Conservation (phyloP, 1,140 invertebrate species). For the Formica selysi region DNA sequence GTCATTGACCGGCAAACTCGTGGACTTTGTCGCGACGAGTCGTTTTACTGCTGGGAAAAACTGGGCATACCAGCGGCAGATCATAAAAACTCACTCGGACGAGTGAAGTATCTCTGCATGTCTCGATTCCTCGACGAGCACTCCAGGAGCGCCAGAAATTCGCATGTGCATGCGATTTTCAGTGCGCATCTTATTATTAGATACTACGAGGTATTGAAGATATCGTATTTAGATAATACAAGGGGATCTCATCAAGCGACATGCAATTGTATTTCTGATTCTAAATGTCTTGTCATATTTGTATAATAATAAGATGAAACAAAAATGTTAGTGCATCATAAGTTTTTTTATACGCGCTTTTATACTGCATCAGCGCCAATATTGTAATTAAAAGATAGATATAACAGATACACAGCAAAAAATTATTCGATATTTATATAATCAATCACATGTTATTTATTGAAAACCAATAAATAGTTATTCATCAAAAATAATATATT, state of each 20-base stretch:
- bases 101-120: constrained; percentile 75
- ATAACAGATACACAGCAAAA: not conserved
- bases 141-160: constrained; percentile 66
- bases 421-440: not conserved
- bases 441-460: not conserved
- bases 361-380: not conserved
- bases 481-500: constrained; percentile 4
- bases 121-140: constrained; percentile 60
- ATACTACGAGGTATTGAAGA: not conserved
- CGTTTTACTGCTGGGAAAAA: constrained; percentile 74
- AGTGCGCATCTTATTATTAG: not conserved
- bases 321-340: not conserved
- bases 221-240: not conserved
- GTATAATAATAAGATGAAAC: not conserved
- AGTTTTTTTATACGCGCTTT: not conserved
- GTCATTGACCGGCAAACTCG: constrained; percentile 79
- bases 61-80: constrained; percentile 74
- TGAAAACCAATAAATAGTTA: not conserved
- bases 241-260: not conserved
- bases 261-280: not conserved
- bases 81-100: constrained; percentile 79
- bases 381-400: not conserved
- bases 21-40: constrained; percentile 48
- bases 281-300: not conserved
- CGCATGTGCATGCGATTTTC: not conserved